Evolutionary conservation across 2,113 vertebrate genomes (phyloP), one percentile per base, ranked within the genome.

Genomic region (Melanerpes aurifrons): DNA sequence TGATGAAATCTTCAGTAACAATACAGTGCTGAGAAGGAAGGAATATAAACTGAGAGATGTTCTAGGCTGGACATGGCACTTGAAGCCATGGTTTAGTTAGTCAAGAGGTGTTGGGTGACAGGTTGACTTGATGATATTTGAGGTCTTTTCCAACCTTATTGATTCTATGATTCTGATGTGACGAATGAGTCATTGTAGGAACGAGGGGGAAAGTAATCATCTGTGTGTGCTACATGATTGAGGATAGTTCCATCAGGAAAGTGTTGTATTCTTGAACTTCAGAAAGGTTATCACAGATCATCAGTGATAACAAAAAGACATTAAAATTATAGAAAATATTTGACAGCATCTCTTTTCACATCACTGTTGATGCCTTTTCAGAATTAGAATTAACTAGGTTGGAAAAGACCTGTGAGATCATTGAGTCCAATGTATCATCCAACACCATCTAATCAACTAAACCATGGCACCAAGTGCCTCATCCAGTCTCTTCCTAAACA

Each of bases 291-390:
- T 69, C 86, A 54, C 35, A 83, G 35, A 43, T 50, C 76, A 61
- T 82, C 29, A 86, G 31, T 84, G 29, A 35, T 82, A 87, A 87
- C 77, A 79, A 94, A 90, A 90, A 84, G 20, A 92, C 90, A 93
- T 92, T 90, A 79, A 93, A 90, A 85, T 63, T 81, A 75, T 66
- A 82, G 57, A 85, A 92, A 92, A 11, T 31, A 47, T 24, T 79
- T 92, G 77, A 87, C 59, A 92, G 50, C 24, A 67, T 28, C 26
- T 76, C 10, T 68, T 58, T 82, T 68, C 57, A 68, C 37, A 53
- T 67, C 24, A 66, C 7, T 35, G 20, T 58, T 69, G 77, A 89
- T 57, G 45, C 43, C 43, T 37, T 37, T 37, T 37, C 9, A 37
- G 37, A 37, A 37, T 37, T 37, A 37, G 37, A 37, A 37, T 37